Evolutionary conservation across 2,113 vertebrate genomes (phyloP).

Genomic region (Eptesicus fuscus): DNA sequence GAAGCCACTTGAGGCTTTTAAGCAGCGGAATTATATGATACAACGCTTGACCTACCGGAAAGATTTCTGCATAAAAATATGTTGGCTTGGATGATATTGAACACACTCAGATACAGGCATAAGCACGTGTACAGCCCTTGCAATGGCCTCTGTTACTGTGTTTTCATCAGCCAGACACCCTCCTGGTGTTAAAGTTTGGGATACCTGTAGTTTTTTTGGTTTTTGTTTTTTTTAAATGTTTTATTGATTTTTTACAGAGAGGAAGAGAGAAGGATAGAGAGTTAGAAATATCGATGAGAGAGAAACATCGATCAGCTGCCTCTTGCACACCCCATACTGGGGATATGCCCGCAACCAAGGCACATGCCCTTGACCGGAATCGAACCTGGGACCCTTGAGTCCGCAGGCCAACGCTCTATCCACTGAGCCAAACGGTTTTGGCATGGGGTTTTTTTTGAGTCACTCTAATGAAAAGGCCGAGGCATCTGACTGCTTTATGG

Average conservation of each 20-base stretch:
- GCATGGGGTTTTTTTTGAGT: neutral
- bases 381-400: too few relatives aligned
- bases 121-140: rapidly evolving
- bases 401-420: too few relatives aligned
- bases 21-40: neutral
- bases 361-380: too few relatives aligned
- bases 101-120: neutral
- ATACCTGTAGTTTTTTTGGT: neutral
- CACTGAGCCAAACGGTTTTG: too few relatives aligned
- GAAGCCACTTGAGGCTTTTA: neutral
- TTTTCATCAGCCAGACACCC: neutral
- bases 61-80: neutral
- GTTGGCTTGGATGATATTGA: neutral
- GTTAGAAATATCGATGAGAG: too few relatives aligned
- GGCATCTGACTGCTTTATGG: neutral
- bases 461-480: neutral
- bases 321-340: too few relatives aligned
- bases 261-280: too few relatives aligned
- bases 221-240: too few relatives aligned
- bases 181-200: neutral
- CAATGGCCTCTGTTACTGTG: neutral
- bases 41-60: neutral
- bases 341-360: too few relatives aligned
- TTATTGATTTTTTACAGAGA: too few relatives aligned
- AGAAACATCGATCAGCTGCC: too few relatives aligned